A percentile compares a stretch with the other conserved stretches of the same genome.
Conservation (phyloP, 2,888 invertebrate genomes). For the Dione vanillae region DNA sequence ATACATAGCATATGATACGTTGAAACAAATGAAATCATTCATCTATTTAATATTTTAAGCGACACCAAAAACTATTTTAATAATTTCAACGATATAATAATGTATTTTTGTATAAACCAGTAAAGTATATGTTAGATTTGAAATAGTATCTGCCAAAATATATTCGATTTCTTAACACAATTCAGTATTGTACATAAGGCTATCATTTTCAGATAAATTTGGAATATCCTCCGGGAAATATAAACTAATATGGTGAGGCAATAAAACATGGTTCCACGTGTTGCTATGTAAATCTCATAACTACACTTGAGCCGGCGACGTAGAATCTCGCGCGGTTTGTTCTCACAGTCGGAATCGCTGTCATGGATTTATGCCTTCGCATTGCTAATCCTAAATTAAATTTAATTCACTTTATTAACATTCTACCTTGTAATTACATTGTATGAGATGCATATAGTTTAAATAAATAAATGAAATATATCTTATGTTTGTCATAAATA, state of each 20-base stretch:
- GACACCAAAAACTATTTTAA: too few relatives aligned
- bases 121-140: too few relatives aligned
- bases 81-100: too few relatives aligned
- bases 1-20: not conserved
- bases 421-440: too few relatives aligned
- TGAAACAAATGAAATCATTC: not conserved
- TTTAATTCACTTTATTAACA: conserved; percentile 16
- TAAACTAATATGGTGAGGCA: conserved; percentile 66
- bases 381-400: conserved; percentile 31
- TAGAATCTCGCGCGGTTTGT: conserved; percentile 57
- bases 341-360: conserved; percentile 51
- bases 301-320: conserved; percentile 61
- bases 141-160: not conserved
- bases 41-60: not conserved
- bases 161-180: not conserved
- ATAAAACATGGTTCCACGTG: conserved; percentile 76
- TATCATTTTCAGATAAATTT: conserved; percentile 66
- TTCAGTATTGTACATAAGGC: conserved; percentile 43
- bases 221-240: conserved; percentile 71
- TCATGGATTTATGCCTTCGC: conserved; percentile 39
- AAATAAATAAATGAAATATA: not conserved
- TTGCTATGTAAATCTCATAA: conserved; percentile 74
- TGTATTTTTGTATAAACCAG: too few relatives aligned
- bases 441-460: not conserved
- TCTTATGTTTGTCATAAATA: not conserved